phyloP scores from a whole-genome alignment of 2,888 invertebrate species.

The Aelia acuminata region DNA sequence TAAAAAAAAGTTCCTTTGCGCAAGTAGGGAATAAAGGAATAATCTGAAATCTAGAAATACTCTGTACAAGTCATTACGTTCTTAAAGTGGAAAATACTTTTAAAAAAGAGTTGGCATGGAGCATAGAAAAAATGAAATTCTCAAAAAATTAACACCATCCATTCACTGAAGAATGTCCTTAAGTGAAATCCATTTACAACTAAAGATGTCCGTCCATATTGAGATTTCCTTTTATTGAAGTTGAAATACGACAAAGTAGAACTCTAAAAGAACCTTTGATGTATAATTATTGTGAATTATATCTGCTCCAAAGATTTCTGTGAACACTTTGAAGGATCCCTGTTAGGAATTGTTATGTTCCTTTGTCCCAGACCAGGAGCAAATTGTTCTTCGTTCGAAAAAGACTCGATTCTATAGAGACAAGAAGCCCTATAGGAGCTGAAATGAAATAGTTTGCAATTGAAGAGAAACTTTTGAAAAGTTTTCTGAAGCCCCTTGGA shows the following conservation, averaged over 20 bases:
- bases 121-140: no score
- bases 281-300: neutral
- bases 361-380: neutral
- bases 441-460: constrained; percentile 56
- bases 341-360: neutral
- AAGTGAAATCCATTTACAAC: no score
- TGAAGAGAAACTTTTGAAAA: constrained; percentile 54
- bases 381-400: constrained; percentile 13
- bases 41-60: no score
- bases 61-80: no score
- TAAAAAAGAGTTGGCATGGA: no score
- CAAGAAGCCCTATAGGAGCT: constrained; percentile 36
- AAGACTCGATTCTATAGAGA: constrained; percentile 6
- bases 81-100: no score
- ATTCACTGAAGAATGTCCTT: no score
- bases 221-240: neutral
- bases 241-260: neutral
- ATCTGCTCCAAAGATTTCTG: neutral
- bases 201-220: no score
- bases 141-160: no score
- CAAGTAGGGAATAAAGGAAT: no score
- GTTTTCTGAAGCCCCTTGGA: constrained; percentile 43
- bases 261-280: neutral
- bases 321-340: neutral
- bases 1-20: no score